A percentile compares a stretch with the other conserved stretches of the same genome.
phyloP scores from a whole-genome alignment of 1,140 invertebrate genomes.

The Cryptotermes secundus region DNA sequence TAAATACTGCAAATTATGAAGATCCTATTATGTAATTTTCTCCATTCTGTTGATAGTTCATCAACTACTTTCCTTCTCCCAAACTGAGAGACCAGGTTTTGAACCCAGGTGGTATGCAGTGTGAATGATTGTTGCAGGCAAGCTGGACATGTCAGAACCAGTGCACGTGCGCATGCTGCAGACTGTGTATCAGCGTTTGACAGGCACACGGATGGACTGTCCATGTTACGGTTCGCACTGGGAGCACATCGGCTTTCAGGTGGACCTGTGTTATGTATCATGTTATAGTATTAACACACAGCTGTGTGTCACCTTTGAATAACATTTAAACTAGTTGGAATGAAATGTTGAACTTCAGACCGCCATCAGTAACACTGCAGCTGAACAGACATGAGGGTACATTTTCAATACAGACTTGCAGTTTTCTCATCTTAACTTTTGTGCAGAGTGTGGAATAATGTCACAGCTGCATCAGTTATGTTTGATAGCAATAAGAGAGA shows the following conservation, averaged over 20 bases:
- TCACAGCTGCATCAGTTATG: no score
- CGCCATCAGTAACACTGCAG: not conserved
- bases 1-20: no score
- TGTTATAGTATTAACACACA: not conserved
- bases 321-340: not conserved
- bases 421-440: no score
- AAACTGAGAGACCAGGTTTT: not conserved
- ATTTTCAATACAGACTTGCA: not conserved
- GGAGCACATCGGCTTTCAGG: conserved; percentile 62
- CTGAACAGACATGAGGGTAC: not conserved
- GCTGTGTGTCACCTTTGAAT: not conserved
- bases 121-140: conserved; percentile 43
- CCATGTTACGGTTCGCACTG: conserved; percentile 56
- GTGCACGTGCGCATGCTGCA: conserved; percentile 52
- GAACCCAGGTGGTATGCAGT: not conserved
- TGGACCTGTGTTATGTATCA: conserved; percentile 34
- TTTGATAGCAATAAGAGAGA: no score
- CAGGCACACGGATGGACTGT: conserved; percentile 50
- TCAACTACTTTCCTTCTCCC: not conserved
- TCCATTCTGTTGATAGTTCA: no score
- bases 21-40: no score
- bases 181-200: conserved; percentile 56
- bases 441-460: no score
- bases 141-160: conserved; percentile 49
- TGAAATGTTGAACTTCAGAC: not conserved